Evolutionary conservation across 2,113 vertebrate genomes (phyloP).

Genomic region (Oreochromis aureus): DNA sequence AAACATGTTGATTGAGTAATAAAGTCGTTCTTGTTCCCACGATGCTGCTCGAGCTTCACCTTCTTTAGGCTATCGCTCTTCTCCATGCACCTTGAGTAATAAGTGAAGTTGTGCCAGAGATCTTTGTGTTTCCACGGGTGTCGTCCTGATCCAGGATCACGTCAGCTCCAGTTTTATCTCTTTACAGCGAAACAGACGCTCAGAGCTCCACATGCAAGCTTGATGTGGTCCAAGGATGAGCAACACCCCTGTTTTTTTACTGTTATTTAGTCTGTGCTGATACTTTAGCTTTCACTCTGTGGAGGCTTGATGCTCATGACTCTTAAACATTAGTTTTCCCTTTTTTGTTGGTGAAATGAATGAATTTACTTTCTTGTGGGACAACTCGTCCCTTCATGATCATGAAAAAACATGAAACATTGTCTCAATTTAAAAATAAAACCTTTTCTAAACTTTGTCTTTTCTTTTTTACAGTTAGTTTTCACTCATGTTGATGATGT

Average conservation of each 20-base stretch:
- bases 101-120: not conserved
- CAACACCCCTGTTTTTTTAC: not conserved
- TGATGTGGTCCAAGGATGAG: not conserved
- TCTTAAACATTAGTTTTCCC: not conserved
- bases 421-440: not conserved
- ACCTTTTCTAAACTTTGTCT: not conserved
- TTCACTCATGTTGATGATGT: fast-evolving
- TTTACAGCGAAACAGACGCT: fast-evolving
- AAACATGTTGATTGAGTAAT: not conserved
- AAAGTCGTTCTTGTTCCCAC: not conserved
- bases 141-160: fast-evolving
- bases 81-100: not conserved
- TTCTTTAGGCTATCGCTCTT: fast-evolving
- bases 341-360: fast-evolving
- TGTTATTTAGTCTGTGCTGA: not conserved
- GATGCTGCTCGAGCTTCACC: not conserved
- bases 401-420: not conserved
- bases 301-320: fast-evolving
- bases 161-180: not conserved
- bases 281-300: not conserved
- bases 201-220: not conserved
- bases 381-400: not conserved
- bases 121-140: fast-evolving
- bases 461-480: not conserved
- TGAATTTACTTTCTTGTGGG: not conserved